These are phyloP conservation scores for Shargacucullia verbasci DNA, from an alignment of 2,888 invertebrate genomes.

Conservation along the genomic window DNA sequence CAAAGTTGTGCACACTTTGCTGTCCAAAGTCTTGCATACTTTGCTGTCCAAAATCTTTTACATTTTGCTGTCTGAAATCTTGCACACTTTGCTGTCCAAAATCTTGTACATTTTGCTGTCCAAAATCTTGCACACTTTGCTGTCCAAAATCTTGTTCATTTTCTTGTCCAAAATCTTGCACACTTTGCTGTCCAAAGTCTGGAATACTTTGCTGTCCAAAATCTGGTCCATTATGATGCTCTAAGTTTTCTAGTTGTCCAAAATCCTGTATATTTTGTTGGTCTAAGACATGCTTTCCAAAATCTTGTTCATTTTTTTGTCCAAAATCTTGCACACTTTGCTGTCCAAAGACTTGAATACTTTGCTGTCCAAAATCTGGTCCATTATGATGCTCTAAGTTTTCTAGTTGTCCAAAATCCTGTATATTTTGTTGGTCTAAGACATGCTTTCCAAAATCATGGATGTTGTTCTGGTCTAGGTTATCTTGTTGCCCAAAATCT, in stretches of 20 bases:
- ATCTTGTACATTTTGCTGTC: constrained; percentile 9
- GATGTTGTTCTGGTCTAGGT: constrained; percentile 7
- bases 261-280: constrained; percentile 15
- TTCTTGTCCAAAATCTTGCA: constrained; percentile 22
- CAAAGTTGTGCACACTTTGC: constrained; percentile 17
- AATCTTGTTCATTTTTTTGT: constrained; percentile 22
- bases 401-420: constrained; percentile 24
- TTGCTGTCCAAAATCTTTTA: constrained; percentile 15
- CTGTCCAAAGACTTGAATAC: constrained; percentile 11
- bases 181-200: constrained; percentile 16
- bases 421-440: constrained; percentile 14
- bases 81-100: constrained; percentile 28
- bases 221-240: constrained; percentile 44
- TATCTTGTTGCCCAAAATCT: constrained; percentile 1
- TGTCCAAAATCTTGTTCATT: constrained; percentile 15
- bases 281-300: constrained; percentile 15
- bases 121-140: constrained; percentile 21
- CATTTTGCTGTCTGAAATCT: constrained; percentile 12
- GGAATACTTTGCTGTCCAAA: constrained; percentile 29
- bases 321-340: constrained; percentile 17
- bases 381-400: constrained; percentile 42
- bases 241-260: constrained; percentile 32
- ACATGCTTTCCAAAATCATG: constrained; percentile 6
- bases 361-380: constrained; percentile 38
- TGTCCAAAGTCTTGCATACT: constrained; percentile 20